These are phyloP conservation scores for Otolemur garnettii DNA, from an alignment of 2,113 vertebrate species.

Conservation along the genomic window DNA sequence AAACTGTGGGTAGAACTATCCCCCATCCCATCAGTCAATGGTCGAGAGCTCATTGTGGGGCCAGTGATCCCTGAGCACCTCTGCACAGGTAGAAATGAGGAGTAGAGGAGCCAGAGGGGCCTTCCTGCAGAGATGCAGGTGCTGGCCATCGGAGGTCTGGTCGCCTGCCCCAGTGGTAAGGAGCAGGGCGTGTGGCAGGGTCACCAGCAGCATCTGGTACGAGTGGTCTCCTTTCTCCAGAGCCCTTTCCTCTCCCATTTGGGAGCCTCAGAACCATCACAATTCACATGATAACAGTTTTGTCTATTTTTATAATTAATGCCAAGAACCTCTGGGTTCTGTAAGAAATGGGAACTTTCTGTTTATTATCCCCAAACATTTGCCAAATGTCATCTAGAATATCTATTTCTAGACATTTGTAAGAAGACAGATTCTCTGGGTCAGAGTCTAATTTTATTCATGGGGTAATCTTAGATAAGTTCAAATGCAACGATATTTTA, in stretches of 20 bases:
- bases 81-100: not conserved
- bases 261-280: not conserved
- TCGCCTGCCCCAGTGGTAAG: not conserved
- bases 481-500: not conserved
- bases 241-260: not conserved
- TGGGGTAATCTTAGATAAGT: not conserved
- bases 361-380: slow-evolving; percentile 38
- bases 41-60: not conserved
- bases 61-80: fast-evolving
- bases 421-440: not conserved
- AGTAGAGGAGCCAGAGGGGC: not conserved
- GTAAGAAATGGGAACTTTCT: slow-evolving; percentile 30
- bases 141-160: not conserved
- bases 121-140: not conserved
- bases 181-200: fast-evolving
- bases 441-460: slow-evolving; percentile 49
- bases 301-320: not conserved
- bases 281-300: not conserved
- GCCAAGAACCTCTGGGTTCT: not conserved
- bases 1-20: not conserved
- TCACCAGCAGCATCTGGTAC: not conserved
- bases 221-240: no score
- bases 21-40: fast-evolving
- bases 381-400: not conserved
- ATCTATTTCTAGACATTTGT: slow-evolving; percentile 36